Base-by-base conservation (phyloP, 2,113 vertebrate genomes). In the Hippocampus comes region DNA sequence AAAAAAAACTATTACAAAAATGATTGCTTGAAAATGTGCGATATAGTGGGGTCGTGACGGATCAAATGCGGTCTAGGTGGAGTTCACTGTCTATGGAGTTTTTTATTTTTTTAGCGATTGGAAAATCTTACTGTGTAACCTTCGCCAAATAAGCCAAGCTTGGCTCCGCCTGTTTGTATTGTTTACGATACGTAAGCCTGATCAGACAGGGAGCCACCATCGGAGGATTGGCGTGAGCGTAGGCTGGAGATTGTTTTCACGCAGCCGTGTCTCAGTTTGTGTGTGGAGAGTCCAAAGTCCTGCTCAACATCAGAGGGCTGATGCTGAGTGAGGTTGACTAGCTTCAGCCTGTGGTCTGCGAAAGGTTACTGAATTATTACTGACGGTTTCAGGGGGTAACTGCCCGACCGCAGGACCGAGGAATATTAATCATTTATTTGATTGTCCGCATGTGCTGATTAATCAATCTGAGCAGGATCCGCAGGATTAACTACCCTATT, bases 381-480 rank as follows among this genome's bases (percentile, higher is more conserved):
- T 91, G 88, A 93, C 89, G 88, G 90, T 92, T 92, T 89, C 88
- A 38, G 84, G 91, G 85, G 88, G 88, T 89, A 91, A 92, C 89
- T 92, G 90, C 91, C 91, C 78, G 63, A 92, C 91, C 87, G 86
- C 86, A 82, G 89, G 85, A 88, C 90, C 86, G 83, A 81, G 79
- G 91, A 89, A 88, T 90, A 93, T 93, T 93, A 92, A 94, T 94
- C 91, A 92, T 93, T 93, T 93, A 93, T 93, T 92, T 93, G 93
- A 93, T 94, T 93, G 91, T 93, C 91, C 81, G 88, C 89, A 90
- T 92, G 91, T 92, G 92, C 91, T 93, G 92, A 93, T 94, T 94
- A 94, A 94, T 94, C 93, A 92, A 90, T 92, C 90, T 91, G 90
- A 91, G 91, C 74, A 86, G 90, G 91, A 93, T 89, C 91, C 87